These are phyloP conservation scores for Rousettus leschenaultii DNA, from an alignment of 2,113 vertebrate species.

Conservation along the genomic window DNA sequence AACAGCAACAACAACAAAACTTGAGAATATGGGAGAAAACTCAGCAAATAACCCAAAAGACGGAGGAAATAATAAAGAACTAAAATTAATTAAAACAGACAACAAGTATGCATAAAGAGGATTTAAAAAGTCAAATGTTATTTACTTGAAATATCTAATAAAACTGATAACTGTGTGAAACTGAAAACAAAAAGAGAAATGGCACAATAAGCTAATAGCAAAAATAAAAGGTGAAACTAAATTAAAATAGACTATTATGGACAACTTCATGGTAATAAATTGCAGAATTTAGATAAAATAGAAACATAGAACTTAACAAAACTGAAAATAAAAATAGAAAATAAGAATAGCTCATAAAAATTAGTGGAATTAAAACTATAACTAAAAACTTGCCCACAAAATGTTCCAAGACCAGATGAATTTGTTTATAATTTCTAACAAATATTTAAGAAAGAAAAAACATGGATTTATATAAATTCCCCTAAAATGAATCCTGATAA, in stretches of 20 bases:
- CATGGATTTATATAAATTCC: neutral
- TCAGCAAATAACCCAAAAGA: neutral
- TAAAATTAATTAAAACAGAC: neutral
- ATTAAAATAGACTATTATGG: neutral
- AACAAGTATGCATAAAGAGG: neutral
- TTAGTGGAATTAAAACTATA: neutral
- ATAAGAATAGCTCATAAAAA: neutral
- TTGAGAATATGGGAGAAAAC: neutral
- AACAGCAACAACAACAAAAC: neutral
- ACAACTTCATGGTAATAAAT: neutral
- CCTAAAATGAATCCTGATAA: neutral
- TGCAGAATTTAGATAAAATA: neutral
- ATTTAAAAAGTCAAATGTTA: neutral
- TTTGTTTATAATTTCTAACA: neutral
- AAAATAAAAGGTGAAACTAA: neutral
- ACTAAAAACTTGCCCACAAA: neutral
- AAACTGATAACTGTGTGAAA: neutral
- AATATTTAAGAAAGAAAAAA: neutral
- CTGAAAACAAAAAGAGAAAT: neutral
- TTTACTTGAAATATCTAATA: neutral
- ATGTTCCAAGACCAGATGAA: neutral
- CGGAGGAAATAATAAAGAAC: neutral
- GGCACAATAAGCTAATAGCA: neutral
- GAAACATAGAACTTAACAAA: neutral
- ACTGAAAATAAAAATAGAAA: slow-evolving; percentile 3